A percentile compares a stretch with the other conserved stretches of the same genome.
phyloP scores from a whole-genome alignment of 2,113 vertebrate genomes.

The Hyperoodon ampullatus region DNA sequence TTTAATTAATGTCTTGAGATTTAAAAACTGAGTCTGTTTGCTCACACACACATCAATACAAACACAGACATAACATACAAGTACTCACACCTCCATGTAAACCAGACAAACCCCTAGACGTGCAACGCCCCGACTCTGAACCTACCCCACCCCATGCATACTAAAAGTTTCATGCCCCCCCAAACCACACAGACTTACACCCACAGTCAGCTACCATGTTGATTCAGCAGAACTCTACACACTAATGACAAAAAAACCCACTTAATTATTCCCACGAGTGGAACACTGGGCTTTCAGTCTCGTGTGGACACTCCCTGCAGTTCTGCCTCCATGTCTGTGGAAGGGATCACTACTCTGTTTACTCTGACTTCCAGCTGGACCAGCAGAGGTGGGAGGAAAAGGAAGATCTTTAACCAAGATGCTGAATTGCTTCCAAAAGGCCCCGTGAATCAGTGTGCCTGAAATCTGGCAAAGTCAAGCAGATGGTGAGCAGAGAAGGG shows the following conservation, averaged over 20 bases:
- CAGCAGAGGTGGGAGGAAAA: neutral
- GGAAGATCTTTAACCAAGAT: slow-evolving; percentile 46
- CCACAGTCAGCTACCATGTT: slow-evolving; percentile 37
- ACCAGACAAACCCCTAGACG: neutral
- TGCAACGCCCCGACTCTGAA: slow-evolving; percentile 25
- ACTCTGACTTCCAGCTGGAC: slow-evolving; percentile 20
- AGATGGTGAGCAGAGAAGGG: slow-evolving; percentile 42
- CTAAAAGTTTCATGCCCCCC: neutral
- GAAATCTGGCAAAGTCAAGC: slow-evolving; percentile 31
- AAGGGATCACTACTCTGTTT: neutral
- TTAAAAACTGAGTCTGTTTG: neutral
- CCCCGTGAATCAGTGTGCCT: neutral
- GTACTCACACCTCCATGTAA: neutral
- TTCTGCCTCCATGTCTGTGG: neutral
- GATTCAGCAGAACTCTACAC: slow-evolving; percentile 48
- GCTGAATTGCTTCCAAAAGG: slow-evolving; percentile 56
- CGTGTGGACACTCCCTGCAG: slow-evolving; percentile 21
- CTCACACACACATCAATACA: neutral
- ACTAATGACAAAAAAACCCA: slow-evolving; percentile 44
- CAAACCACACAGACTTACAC: slow-evolving; percentile 43
- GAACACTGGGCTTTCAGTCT: slow-evolving; percentile 19
- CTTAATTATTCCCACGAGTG: slow-evolving; percentile 65
- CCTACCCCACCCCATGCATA: neutral
- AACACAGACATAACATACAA: neutral
- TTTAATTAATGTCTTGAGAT: neutral